These are phyloP conservation scores for Aspidapion aeneum DNA, from an alignment of 2,888 invertebrate genomes.

Conservation along the genomic window DNA sequence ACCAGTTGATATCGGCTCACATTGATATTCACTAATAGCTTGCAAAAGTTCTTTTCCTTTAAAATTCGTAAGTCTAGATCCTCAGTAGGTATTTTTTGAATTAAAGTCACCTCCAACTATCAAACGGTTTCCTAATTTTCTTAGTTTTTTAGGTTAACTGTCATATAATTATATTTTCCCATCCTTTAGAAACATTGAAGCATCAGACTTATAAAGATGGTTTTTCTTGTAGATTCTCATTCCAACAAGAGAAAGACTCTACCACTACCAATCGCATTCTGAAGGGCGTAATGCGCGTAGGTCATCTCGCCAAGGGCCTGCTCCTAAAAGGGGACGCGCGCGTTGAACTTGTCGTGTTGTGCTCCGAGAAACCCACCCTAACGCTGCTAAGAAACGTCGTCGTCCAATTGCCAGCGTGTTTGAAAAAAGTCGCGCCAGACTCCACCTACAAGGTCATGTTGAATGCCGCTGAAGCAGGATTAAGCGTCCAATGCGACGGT, in stretches of 20 bases:
- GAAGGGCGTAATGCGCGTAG: constrained; percentile 96
- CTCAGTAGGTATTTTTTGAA: too few species aligned
- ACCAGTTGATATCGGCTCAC: too few species aligned
- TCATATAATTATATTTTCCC: too few species aligned
- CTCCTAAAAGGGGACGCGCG: constrained; percentile 84
- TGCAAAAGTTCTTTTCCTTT: too few species aligned
- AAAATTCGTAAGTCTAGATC: too few species aligned
- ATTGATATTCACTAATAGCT: too few species aligned
- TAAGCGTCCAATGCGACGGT: constrained; percentile 74
- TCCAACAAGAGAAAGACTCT: constrained; percentile 60
- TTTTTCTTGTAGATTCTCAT: constrained; percentile 53
- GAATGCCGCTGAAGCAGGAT: constrained; percentile 79
- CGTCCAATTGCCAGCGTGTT: constrained; percentile 75
- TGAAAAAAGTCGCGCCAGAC: constrained; percentile 67
- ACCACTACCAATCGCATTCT: constrained; percentile 64
- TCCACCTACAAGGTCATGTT: constrained; percentile 82
- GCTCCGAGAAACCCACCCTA: constrained; percentile 90
- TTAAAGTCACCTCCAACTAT: too few species aligned
- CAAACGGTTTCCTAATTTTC: too few species aligned
- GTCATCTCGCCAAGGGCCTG: constrained; percentile 85
- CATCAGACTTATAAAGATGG: too few species aligned
- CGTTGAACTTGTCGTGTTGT: constrained; percentile 91
- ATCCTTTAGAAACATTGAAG: too few species aligned
- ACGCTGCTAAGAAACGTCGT: constrained; percentile 80
- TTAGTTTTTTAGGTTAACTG: too few species aligned